A percentile compares a stretch with the other conserved stretches of the same genome.
Evolutionary conservation across 2,888 invertebrate genomes (phyloP).

Genomic region (Congeria kusceri): DNA sequence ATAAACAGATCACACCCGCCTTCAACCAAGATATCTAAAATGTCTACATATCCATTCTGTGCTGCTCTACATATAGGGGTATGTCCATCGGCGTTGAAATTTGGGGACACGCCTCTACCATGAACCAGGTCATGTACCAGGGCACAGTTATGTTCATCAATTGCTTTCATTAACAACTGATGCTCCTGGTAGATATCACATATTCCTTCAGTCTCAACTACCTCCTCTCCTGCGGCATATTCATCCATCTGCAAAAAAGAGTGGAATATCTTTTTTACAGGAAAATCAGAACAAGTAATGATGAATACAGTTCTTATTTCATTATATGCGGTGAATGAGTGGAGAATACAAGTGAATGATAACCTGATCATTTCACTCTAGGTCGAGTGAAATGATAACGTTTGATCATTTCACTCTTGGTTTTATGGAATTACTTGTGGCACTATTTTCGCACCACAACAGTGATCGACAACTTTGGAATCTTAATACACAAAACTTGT

Average conservation of each 20-base stretch:
- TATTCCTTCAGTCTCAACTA: slow-evolving; percentile 7
- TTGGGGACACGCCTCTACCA: slow-evolving; percentile 66
- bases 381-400: no score
- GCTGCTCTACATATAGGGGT: slow-evolving; percentile 74
- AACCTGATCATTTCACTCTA: no score
- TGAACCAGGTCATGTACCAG: slow-evolving; percentile 60
- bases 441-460: no score
- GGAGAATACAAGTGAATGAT: no score
- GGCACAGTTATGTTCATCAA: slow-evolving; percentile 58
- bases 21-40: slow-evolving; percentile 74
- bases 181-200: slow-evolving; percentile 49
- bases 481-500: no score
- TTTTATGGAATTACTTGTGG: no score
- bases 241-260: slow-evolving; percentile 8
- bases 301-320: no score
- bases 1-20: slow-evolving; percentile 71
- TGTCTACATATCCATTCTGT: slow-evolving; percentile 64
- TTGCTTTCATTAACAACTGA: slow-evolving; percentile 59
- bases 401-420: no score
- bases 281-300: no score
- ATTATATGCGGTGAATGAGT: no score
- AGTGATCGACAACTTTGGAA: no score
- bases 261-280: no score
- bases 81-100: slow-evolving; percentile 66
- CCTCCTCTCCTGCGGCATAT: not conserved